Evolutionary conservation across 2,888 invertebrate genomes (phyloP).

Genomic region (Yponomeuta cagnagella): DNA sequence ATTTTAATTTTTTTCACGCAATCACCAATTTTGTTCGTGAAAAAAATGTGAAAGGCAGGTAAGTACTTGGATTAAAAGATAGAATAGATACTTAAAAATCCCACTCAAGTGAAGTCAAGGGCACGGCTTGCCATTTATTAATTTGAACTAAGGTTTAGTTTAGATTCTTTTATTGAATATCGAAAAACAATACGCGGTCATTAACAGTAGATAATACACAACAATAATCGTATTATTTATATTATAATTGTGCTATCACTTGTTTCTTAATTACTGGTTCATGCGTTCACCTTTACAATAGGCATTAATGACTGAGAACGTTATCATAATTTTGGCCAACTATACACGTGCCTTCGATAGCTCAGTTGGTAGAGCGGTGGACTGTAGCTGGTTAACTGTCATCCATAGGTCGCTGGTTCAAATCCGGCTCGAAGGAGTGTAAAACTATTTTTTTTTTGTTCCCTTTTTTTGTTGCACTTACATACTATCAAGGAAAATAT

Average conservation of each 20-base stretch:
- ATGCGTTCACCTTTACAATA: not conserved
- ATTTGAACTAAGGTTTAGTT: too few species aligned
- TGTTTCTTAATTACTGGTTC: conserved; percentile 33
- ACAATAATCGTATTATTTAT: conserved; percentile 42
- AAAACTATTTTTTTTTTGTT: conserved; percentile 22
- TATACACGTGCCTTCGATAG: conserved; percentile 47
- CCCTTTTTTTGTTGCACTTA: not conserved
- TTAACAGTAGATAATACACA: conserved; percentile 29
- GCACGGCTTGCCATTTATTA: too few species aligned
- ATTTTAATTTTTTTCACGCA: too few species aligned
- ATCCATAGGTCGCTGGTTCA: conserved; percentile 77
- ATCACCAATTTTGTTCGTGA: too few species aligned
- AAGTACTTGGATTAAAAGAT: too few species aligned
- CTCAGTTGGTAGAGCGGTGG: conserved; percentile 68
- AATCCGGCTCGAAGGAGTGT: conserved; percentile 68
- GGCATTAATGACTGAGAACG: not conserved
- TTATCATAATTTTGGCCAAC: conserved; percentile 13
- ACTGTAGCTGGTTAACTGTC: conserved; percentile 48
- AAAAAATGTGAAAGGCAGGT: too few species aligned
- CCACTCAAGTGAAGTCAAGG: too few species aligned
- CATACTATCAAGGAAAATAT: too few species aligned
- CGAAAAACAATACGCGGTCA: not conserved
- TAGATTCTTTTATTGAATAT: not conserved
- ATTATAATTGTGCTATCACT: conserved; percentile 60
- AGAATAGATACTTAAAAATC: too few species aligned